Evolutionary conservation across 53 echinoderm and acorn worm species (phyloP).

Genomic region (Stichopus horrens): DNA sequence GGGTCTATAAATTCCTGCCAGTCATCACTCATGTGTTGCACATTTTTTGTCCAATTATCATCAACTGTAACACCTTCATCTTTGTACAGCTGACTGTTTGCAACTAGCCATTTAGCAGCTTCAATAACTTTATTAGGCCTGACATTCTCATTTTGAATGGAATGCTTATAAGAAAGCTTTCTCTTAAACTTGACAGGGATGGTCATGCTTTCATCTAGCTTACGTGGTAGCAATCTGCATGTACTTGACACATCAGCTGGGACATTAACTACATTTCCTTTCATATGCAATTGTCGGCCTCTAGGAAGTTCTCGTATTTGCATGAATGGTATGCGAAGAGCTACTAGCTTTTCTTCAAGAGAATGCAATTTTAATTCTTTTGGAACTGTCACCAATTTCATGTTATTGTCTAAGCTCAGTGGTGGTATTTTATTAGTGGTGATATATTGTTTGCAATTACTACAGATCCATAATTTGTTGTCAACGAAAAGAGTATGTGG

Average conservation of each 20-base stretch:
- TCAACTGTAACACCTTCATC: slow-evolving; percentile 21
- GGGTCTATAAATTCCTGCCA: slow-evolving; percentile 29
- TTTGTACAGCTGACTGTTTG: slow-evolving; percentile 40
- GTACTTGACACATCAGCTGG: slow-evolving; percentile 35
- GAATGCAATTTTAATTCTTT: slow-evolving; percentile 45
- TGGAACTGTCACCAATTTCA: slow-evolving; percentile 29
- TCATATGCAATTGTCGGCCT: slow-evolving; percentile 44
- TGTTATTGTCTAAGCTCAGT: slow-evolving; percentile 33
- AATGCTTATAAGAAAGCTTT: slow-evolving; percentile 47
- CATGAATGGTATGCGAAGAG: slow-evolving; percentile 53
- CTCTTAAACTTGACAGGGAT: slow-evolving; percentile 60
- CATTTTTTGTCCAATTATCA: neutral
- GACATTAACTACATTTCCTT: slow-evolving; percentile 58
- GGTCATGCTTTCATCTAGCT: slow-evolving; percentile 30
- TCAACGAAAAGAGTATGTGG: neutral
- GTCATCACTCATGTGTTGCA: slow-evolving; percentile 22
- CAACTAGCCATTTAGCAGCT: slow-evolving; percentile 55
- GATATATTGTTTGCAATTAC: slow-evolving; percentile 33
- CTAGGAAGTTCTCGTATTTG: slow-evolving; percentile 52
- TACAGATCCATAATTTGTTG: slow-evolving; percentile 45
- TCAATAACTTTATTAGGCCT: slow-evolving; percentile 53
- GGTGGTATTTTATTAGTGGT: slow-evolving; percentile 46
- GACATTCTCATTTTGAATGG: slow-evolving; percentile 50
- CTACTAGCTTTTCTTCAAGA: slow-evolving; percentile 49
- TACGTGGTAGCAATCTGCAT: slow-evolving; percentile 32